Conservation (phyloP, 1,140 invertebrate genomes). For the Drosophila obscura region DNA sequence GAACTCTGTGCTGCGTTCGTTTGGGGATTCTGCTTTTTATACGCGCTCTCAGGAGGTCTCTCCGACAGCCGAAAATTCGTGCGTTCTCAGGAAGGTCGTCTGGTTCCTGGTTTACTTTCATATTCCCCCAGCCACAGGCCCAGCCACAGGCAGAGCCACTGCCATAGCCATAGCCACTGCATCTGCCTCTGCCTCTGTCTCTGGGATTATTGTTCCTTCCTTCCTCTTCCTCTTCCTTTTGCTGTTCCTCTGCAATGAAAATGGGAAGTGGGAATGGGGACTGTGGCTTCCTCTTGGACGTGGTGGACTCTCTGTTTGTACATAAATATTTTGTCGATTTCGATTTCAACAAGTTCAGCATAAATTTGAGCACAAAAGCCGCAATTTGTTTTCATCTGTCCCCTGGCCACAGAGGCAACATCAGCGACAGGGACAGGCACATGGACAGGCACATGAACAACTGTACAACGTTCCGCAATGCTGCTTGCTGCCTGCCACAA, state of each 20-base stretch:
- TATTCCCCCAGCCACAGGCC: conserved; percentile 52
- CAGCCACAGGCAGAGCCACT: neutral
- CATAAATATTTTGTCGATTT: conserved; percentile 79
- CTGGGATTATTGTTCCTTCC: conserved; percentile 44
- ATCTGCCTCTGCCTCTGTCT: conserved; percentile 4
- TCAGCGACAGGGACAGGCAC: conserved; percentile 32
- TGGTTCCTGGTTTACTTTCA: conserved; percentile 75
- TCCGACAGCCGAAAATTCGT: conserved; percentile 55
- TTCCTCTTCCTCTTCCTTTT: conserved; percentile 21
- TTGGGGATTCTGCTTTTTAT: conserved; percentile 76
- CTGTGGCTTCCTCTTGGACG: neutral
- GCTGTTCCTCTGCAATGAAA: neutral
- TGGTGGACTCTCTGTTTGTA: conserved; percentile 25
- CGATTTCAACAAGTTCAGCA: conserved; percentile 81
- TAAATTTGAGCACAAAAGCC: conserved; percentile 80
- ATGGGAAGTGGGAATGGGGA: too few species aligned
- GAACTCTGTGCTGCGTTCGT: conserved; percentile 67
- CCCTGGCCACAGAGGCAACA: conserved; percentile 26
- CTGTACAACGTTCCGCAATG: conserved; percentile 40
- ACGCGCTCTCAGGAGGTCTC: conserved; percentile 21
- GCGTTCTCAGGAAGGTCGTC: conserved; percentile 82
- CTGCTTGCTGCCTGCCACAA: conserved; percentile 28
- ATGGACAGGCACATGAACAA: conserved; percentile 41
- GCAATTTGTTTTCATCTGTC: conserved; percentile 81
- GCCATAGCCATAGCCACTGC: neutral